Conservation (phyloP, 2,888 invertebrate genomes). For the Timema podura region DNA sequence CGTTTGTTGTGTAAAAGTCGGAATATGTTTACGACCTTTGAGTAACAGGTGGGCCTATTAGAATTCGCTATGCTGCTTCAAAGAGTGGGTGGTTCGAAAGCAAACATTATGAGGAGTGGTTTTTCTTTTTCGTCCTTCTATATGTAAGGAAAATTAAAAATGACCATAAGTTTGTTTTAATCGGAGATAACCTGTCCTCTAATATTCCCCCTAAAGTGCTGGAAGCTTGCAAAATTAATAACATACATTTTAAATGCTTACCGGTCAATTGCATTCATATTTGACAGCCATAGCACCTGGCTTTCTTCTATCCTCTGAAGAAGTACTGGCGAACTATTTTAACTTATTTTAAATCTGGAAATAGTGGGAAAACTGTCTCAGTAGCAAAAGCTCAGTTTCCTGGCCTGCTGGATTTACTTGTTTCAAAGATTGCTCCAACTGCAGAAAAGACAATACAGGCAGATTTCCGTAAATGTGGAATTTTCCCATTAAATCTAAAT, state of each 20-base stretch:
- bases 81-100: slow-evolving; percentile 39
- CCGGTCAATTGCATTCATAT: slow-evolving; percentile 22
- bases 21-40: slow-evolving; percentile 36
- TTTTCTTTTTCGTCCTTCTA: slow-evolving; percentile 14
- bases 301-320: not conserved
- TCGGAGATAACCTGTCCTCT: slow-evolving; percentile 19
- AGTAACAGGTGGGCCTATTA: slow-evolving; percentile 36
- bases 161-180: not conserved
- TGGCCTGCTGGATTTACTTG: slow-evolving; percentile 6
- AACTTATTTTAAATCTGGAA: not conserved
- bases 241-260: slow-evolving; percentile 19
- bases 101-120: slow-evolving; percentile 24
- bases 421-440: not conserved
- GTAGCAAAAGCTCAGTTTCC: not conserved
- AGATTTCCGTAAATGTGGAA: slow-evolving; percentile 3
- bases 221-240: slow-evolving; percentile 20
- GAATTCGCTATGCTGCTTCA: slow-evolving; percentile 35
- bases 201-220: slow-evolving; percentile 18
- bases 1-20: slow-evolving; percentile 41
- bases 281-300: slow-evolving; percentile 17
- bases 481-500: not conserved
- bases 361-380: not conserved
- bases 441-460: not conserved
- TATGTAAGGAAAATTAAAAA: not conserved
- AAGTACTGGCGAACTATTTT: not conserved